Conservation (phyloP, 2,797 vertebrate genomes). For the Melopsittacus undulatus region DNA sequence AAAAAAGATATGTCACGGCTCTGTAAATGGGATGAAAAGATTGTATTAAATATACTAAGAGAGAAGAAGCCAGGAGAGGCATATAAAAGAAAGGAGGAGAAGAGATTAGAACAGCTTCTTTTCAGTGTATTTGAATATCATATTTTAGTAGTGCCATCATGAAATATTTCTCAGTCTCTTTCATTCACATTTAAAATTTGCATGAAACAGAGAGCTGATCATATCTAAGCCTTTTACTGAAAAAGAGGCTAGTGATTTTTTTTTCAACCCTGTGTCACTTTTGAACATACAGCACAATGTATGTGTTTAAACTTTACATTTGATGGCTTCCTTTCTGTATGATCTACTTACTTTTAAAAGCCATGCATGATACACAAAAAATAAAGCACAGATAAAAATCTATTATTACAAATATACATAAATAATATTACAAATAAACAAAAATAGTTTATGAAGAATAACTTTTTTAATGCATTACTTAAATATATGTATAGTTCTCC, state of each 20-base stretch:
- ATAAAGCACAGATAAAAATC: not conserved
- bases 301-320: not conserved
- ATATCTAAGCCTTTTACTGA: not conserved
- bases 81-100: not conserved
- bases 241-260: not conserved
- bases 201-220: slow-evolving; percentile 1
- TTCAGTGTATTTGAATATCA: slow-evolving; percentile 11
- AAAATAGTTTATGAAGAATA: not conserved
- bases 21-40: slow-evolving; percentile 10
- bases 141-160: not conserved
- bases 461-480: not conserved
- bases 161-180: slow-evolving; percentile 4
- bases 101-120: slow-evolving; percentile 23
- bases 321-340: not conserved
- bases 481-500: not conserved
- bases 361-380: not conserved
- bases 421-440: not conserved
- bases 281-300: not conserved
- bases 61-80: not conserved
- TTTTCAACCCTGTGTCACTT: not conserved
- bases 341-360: not conserved
- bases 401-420: not conserved
- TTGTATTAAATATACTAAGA: not conserved
- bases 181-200: not conserved
- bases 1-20: not conserved